Percentiles rank a stretch among this genome's conserved stretches.
These are phyloP conservation scores for Thysanoteuthis rhombus DNA, from an alignment of 2,888 invertebrate species.

Conservation along the genomic window DNA sequence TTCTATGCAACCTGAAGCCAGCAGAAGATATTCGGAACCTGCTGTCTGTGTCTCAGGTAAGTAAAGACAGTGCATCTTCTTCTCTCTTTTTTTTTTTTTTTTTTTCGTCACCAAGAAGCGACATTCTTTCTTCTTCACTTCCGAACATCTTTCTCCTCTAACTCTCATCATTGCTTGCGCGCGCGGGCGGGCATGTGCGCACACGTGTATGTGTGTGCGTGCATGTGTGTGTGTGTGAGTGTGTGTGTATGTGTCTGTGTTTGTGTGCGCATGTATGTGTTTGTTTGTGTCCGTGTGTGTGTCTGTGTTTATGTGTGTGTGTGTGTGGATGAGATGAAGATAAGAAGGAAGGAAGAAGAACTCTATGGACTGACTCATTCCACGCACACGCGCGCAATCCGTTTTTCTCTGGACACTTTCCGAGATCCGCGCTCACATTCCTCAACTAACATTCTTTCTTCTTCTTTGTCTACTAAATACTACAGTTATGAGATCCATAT, in stretches of 20 bases:
- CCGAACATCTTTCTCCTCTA: too few species aligned
- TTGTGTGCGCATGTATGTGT: too few species aligned
- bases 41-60: constrained; percentile 29
- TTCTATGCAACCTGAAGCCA: constrained; percentile 30
- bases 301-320: not conserved
- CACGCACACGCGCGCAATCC: too few species aligned
- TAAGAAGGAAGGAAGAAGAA: too few species aligned
- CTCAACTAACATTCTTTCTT: too few species aligned
- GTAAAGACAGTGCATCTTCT: not conserved
- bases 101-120: not conserved
- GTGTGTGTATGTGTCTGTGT: too few species aligned
- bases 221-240: not conserved
- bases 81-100: not conserved
- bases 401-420: too few species aligned
- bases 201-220: not conserved
- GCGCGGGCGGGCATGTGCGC: not conserved
- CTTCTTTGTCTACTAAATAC: too few species aligned
- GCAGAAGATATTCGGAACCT: constrained; percentile 26
- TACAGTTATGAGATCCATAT: too few species aligned
- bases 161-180: not conserved
- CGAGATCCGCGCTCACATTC: too few species aligned
- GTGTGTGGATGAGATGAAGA: not conserved
- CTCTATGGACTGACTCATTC: too few species aligned
- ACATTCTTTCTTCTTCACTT: not conserved
- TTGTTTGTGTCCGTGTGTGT: too few species aligned